Conservation (phyloP, 2,888 invertebrate species). For the Parascotia fuliginaria region DNA sequence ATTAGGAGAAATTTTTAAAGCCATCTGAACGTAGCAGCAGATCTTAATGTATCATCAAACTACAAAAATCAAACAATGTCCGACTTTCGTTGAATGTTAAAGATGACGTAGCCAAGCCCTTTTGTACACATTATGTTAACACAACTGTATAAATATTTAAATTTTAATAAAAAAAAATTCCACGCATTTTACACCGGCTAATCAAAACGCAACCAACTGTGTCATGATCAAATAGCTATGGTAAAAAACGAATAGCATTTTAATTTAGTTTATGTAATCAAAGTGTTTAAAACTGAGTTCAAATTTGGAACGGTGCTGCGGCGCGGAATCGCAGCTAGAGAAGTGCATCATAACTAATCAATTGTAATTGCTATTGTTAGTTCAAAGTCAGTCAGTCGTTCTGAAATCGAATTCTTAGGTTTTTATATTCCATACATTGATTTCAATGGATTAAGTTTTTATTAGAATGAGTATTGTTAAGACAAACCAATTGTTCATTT, state of each 20-base stretch:
- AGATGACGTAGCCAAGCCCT: too few species aligned
- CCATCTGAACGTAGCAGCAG: too few species aligned
- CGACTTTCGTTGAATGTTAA: too few species aligned
- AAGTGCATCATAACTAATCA: conserved; percentile 37
- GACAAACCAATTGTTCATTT: conserved; percentile 41
- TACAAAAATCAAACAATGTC: too few species aligned
- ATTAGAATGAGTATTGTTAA: conserved; percentile 21
- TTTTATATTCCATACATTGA: conserved; percentile 26
- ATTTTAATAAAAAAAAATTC: not conserved
- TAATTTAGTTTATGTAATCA: conserved; percentile 37
- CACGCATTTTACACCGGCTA: not conserved
- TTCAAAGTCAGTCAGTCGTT: too few species aligned
- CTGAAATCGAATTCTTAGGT: conserved; percentile 29
- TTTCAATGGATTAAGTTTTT: conserved; percentile 32
- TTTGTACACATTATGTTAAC: too few species aligned
- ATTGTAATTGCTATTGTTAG: conserved; percentile 31
- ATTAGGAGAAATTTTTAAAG: not conserved
- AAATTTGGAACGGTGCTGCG: conserved; percentile 23
- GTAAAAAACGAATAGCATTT: conserved; percentile 22
- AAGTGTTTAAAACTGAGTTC: conserved; percentile 37
- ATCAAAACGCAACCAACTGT: conserved; percentile 11
- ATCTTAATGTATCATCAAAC: too few species aligned
- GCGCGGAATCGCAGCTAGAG: conserved; percentile 27
- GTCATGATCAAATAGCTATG: conserved; percentile 7
- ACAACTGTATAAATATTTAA: too few species aligned